phyloP scores from a whole-genome alignment of 2,113 vertebrate genomes.

The Miniopterus natalensis region DNA sequence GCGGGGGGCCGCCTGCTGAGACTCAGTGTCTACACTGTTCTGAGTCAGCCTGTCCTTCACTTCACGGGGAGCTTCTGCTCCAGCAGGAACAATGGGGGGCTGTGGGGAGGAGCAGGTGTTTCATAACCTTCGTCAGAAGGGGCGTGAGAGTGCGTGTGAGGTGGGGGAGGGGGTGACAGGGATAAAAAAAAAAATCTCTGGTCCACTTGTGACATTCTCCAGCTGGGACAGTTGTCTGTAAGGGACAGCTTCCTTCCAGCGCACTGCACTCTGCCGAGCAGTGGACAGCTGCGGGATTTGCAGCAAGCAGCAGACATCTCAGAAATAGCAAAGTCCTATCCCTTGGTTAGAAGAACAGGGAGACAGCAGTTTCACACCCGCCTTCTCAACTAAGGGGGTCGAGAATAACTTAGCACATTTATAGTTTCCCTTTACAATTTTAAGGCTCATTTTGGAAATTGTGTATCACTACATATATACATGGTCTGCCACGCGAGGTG shows the following conservation, averaged over 20 bases:
- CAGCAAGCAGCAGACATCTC: slow-evolving; percentile 84
- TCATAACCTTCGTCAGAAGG: background rate
- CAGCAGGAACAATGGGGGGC: background rate
- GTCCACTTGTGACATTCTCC: slow-evolving; percentile 60
- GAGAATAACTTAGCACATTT: slow-evolving; percentile 87
- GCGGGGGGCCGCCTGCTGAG: fast-evolving
- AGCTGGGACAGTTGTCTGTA: background rate
- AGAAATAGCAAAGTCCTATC: slow-evolving; percentile 83
- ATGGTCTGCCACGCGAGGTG: slow-evolving; percentile 86
- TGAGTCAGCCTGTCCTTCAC: background rate
- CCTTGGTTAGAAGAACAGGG: slow-evolving; percentile 77
- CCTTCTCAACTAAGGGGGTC: slow-evolving; percentile 85
- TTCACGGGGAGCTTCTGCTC: background rate
- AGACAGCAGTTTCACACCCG: slow-evolving; percentile 69
- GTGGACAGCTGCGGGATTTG: slow-evolving; percentile 76
- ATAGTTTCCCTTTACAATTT: slow-evolving; percentile 85
- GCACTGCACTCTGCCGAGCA: slow-evolving; percentile 74
- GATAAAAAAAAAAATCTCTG: slow-evolving; percentile 54
- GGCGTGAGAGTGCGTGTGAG: background rate
- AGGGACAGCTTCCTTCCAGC: slow-evolving; percentile 74
- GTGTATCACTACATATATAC: slow-evolving; percentile 81
- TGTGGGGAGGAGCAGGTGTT: background rate
- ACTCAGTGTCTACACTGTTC: background rate
- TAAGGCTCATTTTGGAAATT: slow-evolving; percentile 91
- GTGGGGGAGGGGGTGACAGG: background rate